phyloP scores from a whole-genome alignment of 2,797 vertebrate species.

The Paedocypris micromegethes region DNA sequence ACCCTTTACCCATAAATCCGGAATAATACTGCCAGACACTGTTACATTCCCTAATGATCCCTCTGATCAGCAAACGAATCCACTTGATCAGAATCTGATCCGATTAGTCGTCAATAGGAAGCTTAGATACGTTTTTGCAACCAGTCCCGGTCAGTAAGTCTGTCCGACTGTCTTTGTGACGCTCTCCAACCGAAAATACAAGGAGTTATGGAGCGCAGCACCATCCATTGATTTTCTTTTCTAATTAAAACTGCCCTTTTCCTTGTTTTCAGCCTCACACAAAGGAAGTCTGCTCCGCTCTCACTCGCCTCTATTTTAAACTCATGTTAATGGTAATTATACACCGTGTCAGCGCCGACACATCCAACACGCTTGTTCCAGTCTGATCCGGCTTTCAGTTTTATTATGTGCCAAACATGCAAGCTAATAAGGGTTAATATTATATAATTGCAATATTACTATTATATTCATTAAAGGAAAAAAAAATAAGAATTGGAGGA shows the following conservation, averaged over 20 bases:
- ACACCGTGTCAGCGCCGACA: constrained; percentile 15
- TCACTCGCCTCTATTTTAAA: constrained; percentile 33
- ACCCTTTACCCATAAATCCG: no score
- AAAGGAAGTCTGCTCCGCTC: constrained; percentile 19
- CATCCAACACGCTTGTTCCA: constrained; percentile 24
- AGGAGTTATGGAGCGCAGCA: constrained; percentile 11
- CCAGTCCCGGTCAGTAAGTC: not conserved
- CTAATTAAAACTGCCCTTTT: constrained; percentile 45
- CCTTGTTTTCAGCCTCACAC: constrained; percentile 36
- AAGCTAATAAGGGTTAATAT: not conserved
- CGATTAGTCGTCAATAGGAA: no score
- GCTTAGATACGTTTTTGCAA: no score
- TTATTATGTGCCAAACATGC: constrained; percentile 3
- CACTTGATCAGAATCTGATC: no score
- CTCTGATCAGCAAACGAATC: no score
- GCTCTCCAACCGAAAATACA: constrained; percentile 42
- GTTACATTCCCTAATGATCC: no score
- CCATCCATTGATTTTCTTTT: constrained; percentile 50
- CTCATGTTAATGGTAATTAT: constrained; percentile 36
- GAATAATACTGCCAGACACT: no score
- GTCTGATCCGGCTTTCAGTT: constrained; percentile 9
- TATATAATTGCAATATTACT: no score
- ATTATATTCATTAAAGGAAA: no score
- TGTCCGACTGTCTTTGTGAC: constrained; percentile 39
- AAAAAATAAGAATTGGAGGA: no score